A percentile compares a stretch with the other conserved stretches of the same genome.
phyloP scores from a whole-genome alignment of 2,888 invertebrate species.

The Lepidonotus clava region DNA sequence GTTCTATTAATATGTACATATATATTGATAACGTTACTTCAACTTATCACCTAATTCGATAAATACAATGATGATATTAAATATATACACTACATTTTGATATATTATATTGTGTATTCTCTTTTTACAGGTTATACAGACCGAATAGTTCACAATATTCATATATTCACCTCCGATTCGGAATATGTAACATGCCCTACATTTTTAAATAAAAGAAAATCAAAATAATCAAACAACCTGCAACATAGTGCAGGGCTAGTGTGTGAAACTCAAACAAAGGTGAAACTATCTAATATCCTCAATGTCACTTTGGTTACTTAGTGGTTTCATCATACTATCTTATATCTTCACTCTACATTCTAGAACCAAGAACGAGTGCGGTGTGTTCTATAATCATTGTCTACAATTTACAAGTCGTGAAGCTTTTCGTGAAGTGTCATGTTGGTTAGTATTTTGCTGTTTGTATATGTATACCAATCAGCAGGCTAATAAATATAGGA shows the following conservation, averaged over 20 bases:
- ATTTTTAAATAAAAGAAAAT: too few species aligned
- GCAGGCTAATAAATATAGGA: too few species aligned
- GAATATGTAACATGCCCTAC: background rate
- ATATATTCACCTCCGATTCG: background rate
- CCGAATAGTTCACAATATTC: background rate
- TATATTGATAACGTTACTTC: background rate
- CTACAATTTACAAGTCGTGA: slow-evolving; percentile 1
- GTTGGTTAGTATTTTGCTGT: too few species aligned
- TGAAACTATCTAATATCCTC: background rate
- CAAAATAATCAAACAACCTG: too few species aligned
- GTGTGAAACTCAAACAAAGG: too few species aligned
- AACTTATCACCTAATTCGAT: background rate
- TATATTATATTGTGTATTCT: background rate
- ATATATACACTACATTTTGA: slow-evolving; percentile 32
- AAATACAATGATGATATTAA: background rate
- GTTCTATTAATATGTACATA: slow-evolving; percentile 18
- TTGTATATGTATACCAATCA: too few species aligned
- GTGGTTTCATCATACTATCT: background rate
- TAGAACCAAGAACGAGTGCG: background rate
- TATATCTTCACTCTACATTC: background rate
- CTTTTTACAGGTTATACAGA: background rate
- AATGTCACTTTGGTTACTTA: background rate
- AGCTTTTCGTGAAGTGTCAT: background rate
- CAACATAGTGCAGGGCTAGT: too few species aligned
- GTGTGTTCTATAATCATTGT: background rate